Conservation (phyloP, 2,113 vertebrate genomes). For the Vulpes vulpes region DNA sequence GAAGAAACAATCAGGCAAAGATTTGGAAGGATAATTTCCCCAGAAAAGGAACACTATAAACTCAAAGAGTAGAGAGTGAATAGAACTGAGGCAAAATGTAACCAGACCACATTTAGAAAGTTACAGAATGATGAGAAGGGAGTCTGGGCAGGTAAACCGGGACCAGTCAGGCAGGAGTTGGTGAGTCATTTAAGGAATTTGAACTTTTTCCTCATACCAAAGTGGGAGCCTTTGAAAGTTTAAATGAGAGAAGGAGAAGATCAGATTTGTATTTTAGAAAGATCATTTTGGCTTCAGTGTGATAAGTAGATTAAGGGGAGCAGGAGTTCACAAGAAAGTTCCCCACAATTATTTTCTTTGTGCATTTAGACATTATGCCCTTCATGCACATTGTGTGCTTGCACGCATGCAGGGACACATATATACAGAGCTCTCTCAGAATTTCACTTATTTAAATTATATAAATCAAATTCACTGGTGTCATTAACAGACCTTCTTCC, state of each 20-base stretch:
- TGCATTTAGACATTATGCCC: neutral
- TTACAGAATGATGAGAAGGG: neutral
- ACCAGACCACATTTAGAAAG: neutral
- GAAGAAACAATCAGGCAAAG: neutral
- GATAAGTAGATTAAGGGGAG: neutral
- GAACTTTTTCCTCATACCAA: neutral
- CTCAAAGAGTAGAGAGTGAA: neutral
- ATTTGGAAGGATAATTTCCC: neutral
- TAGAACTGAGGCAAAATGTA: slow-evolving; percentile 19
- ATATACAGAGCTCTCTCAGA: neutral
- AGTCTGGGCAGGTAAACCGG: neutral
- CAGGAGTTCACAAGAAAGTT: slow-evolving; percentile 25
- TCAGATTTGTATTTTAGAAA: slow-evolving; percentile 31
- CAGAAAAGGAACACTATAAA: neutral
- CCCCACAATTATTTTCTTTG: neutral
- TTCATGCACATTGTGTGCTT: neutral
- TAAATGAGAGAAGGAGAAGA: neutral
- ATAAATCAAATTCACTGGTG: neutral
- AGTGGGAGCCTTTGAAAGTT: neutral
- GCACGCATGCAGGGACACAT: neutral
- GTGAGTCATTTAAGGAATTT: neutral
- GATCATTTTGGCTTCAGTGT: neutral
- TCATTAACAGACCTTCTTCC: neutral
- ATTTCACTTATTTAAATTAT: neutral
- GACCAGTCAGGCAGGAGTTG: neutral